Base-by-base conservation (phyloP, 1,140 invertebrate species). In the Drosophila micromelanica region DNA sequence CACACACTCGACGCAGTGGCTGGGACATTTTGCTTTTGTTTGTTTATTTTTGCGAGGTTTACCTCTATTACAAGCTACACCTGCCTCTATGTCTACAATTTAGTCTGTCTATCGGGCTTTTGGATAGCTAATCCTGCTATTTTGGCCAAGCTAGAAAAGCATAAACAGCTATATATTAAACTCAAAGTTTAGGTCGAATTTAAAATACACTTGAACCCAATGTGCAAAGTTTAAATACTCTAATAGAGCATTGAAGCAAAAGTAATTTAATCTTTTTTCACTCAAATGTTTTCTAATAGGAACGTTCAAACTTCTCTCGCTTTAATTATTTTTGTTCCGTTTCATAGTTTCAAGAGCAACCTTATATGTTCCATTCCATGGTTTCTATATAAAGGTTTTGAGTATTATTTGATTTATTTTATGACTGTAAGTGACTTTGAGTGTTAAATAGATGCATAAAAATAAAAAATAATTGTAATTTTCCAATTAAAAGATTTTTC, bases 21-120 rank as follows among this genome's bases (percentile, higher is more conserved):
- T 54, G 78, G 71, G 49, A 82, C 82, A 81, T 64, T 87, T 87
- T 86, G 63, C 63, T 73, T 72, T 81, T 71, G 82, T 65, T 61
- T 72, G 61, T 69, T 71, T 85, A 79, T 81, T 81, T 78, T 81
- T 78, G 80, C 59, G 56, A n/a, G n/a, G n/a, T 72, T 75, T 65
- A 64, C 80, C 80, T 77, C 80, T 77, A 76, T 81, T 78, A 73
- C 74, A 59, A 42, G 40, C 55, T 75, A 67, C 54, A 32, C 48
- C 35, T 9, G 30, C 63, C 32, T 2, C 32, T 2, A 45, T 38
- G 35, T 65, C 49, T 27, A 0, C 13, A 30, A 15, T 11, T 65
- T 17, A 11, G 27, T 37, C 13, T 52, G 38, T 65, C 27, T 43
- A 6, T 40, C 15, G 5, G 45, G 40, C 46, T 27, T 13, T 65